phyloP scores from a whole-genome alignment of 2,888 invertebrate species.

The Dromius quadrimaculatus region DNA sequence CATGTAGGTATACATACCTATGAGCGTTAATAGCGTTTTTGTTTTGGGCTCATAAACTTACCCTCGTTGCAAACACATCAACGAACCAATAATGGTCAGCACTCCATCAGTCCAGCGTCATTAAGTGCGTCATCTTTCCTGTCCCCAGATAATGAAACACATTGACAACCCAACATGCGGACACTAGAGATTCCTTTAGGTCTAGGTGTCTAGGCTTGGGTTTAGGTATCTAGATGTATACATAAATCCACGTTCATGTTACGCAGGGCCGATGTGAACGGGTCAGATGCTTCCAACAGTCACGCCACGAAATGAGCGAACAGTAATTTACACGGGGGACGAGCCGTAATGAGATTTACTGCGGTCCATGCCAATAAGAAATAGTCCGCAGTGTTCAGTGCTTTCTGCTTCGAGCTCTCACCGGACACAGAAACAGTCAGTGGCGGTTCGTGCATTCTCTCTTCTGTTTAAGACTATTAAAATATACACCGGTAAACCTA shows the following conservation, averaged over 20 bases:
- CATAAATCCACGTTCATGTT: slow-evolving; percentile 53
- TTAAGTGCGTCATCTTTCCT: background rate
- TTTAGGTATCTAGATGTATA: background rate
- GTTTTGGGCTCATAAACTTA: slow-evolving; percentile 64
- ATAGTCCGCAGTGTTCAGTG: slow-evolving; percentile 58
- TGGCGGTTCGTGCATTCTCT: slow-evolving; percentile 8
- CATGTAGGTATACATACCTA: slow-evolving; percentile 3
- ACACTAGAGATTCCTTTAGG: slow-evolving; percentile 25
- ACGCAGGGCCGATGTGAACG: slow-evolving; percentile 58
- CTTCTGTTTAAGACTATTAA: slow-evolving; percentile 21
- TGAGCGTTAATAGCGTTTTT: slow-evolving; percentile 62
- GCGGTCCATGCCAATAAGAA: slow-evolving; percentile 62
- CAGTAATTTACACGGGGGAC: slow-evolving; percentile 62
- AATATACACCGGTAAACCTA: slow-evolving; percentile 48
- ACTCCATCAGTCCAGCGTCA: slow-evolving; percentile 58
- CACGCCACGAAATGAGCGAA: slow-evolving; percentile 61
- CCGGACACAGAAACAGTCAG: slow-evolving; percentile 8
- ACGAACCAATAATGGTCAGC: slow-evolving; percentile 61
- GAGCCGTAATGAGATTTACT: slow-evolving; percentile 63
- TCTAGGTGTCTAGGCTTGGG: background rate
- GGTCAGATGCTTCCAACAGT: slow-evolving; percentile 57
- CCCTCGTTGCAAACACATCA: slow-evolving; percentile 62
- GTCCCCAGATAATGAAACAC: background rate
- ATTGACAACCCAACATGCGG: too few species aligned
- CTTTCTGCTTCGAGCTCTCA: slow-evolving; percentile 29